These are phyloP conservation scores for Theristicus caerulescens DNA, from an alignment of 2,113 vertebrate genomes.

Conservation along the genomic window DNA sequence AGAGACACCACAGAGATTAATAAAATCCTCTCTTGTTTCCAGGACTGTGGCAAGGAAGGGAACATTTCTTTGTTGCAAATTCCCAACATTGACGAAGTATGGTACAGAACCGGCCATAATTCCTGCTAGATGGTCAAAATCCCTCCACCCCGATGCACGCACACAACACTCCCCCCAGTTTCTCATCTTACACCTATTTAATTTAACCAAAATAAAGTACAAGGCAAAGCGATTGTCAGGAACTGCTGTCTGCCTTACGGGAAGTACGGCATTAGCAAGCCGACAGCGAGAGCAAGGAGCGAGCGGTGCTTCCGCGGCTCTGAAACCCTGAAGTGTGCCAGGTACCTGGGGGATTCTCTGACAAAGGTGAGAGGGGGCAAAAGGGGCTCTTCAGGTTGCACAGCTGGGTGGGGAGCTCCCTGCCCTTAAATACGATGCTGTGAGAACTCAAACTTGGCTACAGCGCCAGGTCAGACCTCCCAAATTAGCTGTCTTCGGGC, in stretches of 20 bases:
- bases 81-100: background rate
- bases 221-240: conserved; percentile 42
- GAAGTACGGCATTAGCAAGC: conserved; percentile 63
- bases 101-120: conserved; percentile 12
- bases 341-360: conserved; percentile 56
- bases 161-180: background rate
- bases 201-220: conserved; percentile 78
- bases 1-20: background rate
- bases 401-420: conserved; percentile 51
- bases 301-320: background rate
- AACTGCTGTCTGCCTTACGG: background rate
- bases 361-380: conserved; percentile 23
- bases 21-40: background rate
- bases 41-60: background rate
- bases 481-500: conserved; percentile 63
- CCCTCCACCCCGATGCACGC: background rate
- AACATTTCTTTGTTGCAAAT: background rate
- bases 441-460: conserved; percentile 78
- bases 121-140: conserved; percentile 59
- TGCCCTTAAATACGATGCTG: conserved; percentile 67
- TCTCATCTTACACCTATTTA: conserved; percentile 78
- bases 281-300: conserved; percentile 42
- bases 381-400: conserved; percentile 49
- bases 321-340: conserved; percentile 56
- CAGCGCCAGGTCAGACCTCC: conserved; percentile 62